Base-by-base conservation (phyloP, 2,113 vertebrate genomes). In the Alligator mississippiensis region DNA sequence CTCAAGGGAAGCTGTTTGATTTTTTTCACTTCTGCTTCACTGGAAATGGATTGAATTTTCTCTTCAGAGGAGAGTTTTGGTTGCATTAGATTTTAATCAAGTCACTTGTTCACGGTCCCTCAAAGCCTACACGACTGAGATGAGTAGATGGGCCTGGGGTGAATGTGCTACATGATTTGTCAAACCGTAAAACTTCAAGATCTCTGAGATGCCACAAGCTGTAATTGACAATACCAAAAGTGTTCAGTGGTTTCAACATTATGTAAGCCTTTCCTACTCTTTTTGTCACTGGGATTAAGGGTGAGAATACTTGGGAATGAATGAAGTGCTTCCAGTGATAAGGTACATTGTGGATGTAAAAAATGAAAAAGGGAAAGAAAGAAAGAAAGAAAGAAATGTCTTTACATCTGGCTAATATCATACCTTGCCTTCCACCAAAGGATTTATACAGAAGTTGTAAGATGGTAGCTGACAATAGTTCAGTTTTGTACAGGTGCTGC, bases 21-120 rank as follows among this genome's bases (percentile, higher is more conserved):
- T 97, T 75, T 93, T 90, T 97, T 97, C 96, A 96, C 96, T 98
- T 98, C 97, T 97, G 97, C 97, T 97, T 96, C 95, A 86, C 82
- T 98, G 96, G 85, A 97, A 95, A 94, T 90, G 92, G 93, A 95
- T 97, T 96, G 96, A 90, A 93, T 97, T 94, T 97, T 94, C 96
- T 94, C 94, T 97, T 95, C 82, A 92, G 96, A 97, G 94, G 86
- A 96, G 94, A 95, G 92, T 96, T 97, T 97, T 97, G 93, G 93
- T 97, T 97, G 89, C 95, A 92, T 95, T 97, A 93, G 95, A 87
- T 96, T 98, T 98, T 97, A 97, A 97, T 97, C 85, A 89, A 92
- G 96, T 97, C 94, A 70, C 89, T 97, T 94, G 94, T 92, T 97
- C 55, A 3, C 95, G 94, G 97, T 93, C 94, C 96, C 96, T 97